Percentiles rank a stretch among this genome's conserved stretches.
phyloP scores from a whole-genome alignment of 2,113 vertebrate species.

The Astur gentilis region DNA sequence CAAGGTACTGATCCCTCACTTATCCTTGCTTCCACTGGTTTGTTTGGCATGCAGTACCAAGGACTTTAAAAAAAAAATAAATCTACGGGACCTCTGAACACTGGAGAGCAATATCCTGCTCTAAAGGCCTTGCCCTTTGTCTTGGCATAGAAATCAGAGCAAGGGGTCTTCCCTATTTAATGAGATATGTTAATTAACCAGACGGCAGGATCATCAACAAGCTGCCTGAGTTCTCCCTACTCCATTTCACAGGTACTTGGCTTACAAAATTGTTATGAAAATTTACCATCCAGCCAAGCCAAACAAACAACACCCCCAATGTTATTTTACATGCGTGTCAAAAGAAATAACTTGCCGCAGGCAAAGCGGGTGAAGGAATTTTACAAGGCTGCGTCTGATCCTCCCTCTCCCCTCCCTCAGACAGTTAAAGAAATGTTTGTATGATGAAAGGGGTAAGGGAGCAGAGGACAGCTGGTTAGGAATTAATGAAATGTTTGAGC shows the following conservation, averaged over 20 bases:
- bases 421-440: constrained; percentile 50
- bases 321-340: constrained; percentile 55
- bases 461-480: constrained; percentile 57
- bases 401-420: constrained; percentile 49
- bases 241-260: constrained; percentile 49
- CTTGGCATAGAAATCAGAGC: not conserved
- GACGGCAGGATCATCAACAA: not conserved
- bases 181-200: not conserved
- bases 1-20: not conserved
- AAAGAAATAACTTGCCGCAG: constrained; percentile 57
- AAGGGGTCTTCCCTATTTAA: not conserved
- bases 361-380: constrained; percentile 44
- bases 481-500: constrained; percentile 62
- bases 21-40: not conserved
- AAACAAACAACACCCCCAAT: constrained; percentile 48
- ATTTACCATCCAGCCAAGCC: constrained; percentile 41
- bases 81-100: not conserved
- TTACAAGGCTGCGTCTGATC: constrained; percentile 49
- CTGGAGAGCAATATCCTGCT: not conserved
- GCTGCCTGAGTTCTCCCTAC: not conserved
- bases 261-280: constrained; percentile 51
- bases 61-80: not conserved
- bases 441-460: constrained; percentile 56
- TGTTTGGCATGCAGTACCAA: not conserved
- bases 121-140: not conserved